Evolutionary conservation across 2,888 invertebrate species (phyloP).

Genomic region (Orthonychiurus folsomi): DNA sequence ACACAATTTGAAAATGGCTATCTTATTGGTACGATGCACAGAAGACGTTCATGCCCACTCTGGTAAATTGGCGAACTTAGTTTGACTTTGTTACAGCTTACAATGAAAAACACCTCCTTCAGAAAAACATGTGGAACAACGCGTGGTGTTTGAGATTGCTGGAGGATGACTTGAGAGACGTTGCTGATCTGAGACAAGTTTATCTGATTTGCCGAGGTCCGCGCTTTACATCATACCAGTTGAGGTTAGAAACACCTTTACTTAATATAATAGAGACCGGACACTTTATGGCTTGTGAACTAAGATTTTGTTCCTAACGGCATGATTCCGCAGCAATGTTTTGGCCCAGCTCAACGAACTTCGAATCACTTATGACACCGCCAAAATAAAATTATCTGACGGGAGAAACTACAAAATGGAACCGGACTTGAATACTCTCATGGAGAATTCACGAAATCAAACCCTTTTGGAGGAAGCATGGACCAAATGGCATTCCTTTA

Average conservation of each 20-base stretch:
- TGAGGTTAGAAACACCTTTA: slow-evolving; percentile 45
- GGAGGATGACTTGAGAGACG: slow-evolving; percentile 10
- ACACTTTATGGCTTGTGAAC: too few relatives aligned
- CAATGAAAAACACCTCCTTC: slow-evolving; percentile 25
- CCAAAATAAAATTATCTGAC: slow-evolving; percentile 49
- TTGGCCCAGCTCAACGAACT: slow-evolving; percentile 50
- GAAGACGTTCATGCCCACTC: too few relatives aligned
- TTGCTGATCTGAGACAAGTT: slow-evolving; percentile 46
- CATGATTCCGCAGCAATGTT: slow-evolving; percentile 46
- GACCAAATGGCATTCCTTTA: slow-evolving; percentile 57
- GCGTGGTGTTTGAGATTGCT: slow-evolving; percentile 32
- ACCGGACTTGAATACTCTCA: slow-evolving; percentile 54
- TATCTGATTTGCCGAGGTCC: slow-evolving; percentile 58
- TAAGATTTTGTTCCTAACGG: too few relatives aligned
- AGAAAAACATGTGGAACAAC: slow-evolving; percentile 36
- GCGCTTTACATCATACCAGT: slow-evolving; percentile 50
- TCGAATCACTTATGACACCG: slow-evolving; percentile 53
- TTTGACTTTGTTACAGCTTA: slow-evolving; percentile 20
- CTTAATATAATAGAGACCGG: too few relatives aligned
- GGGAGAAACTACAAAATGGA: slow-evolving; percentile 54
- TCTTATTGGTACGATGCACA: too few relatives aligned
- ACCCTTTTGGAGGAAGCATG: slow-evolving; percentile 55
- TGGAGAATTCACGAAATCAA: slow-evolving; percentile 46
- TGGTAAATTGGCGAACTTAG: too few relatives aligned
- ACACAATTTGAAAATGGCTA: too few relatives aligned